A percentile compares a stretch with the other conserved stretches of the same genome.
These are phyloP conservation scores for Sminthurinus signatus DNA, from an alignment of 1,140 invertebrate species.

Conservation along the genomic window DNA sequence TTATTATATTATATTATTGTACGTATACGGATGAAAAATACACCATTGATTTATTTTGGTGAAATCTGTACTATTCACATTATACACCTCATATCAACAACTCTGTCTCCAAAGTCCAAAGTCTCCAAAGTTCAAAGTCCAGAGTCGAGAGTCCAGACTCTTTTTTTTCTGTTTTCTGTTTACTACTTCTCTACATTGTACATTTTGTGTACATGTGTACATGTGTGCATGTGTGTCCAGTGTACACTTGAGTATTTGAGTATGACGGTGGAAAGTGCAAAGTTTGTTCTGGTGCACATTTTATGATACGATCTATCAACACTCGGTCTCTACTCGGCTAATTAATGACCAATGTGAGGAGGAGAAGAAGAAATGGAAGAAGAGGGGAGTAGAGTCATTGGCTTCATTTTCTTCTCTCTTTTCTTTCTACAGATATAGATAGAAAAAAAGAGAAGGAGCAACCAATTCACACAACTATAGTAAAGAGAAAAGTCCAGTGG, in stretches of 20 bases:
- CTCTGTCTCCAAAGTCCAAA: background rate
- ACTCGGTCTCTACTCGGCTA: too few species aligned
- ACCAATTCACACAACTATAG: background rate
- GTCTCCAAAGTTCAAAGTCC: too few species aligned
- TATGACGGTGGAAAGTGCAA: constrained; percentile 25
- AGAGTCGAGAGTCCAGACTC: background rate
- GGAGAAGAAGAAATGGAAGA: too few species aligned
- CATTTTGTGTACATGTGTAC: background rate
- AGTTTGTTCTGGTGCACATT: constrained; percentile 28
- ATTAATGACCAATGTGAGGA: constrained; percentile 38
- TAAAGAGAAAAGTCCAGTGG: background rate
- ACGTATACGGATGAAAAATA: too few species aligned
- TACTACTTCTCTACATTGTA: background rate
- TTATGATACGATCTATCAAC: constrained; percentile 39
- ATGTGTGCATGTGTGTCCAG: background rate
- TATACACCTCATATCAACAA: constrained; percentile 13
- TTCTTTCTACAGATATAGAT: background rate
- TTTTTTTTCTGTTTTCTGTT: too few species aligned
- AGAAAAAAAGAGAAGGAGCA: too few species aligned
- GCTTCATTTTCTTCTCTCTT: background rate
- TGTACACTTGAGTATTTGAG: constrained; percentile 1
- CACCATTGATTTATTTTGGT: too few species aligned
- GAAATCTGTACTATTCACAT: constrained; percentile 4
- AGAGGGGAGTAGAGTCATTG: constrained; percentile 15
- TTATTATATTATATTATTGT: too few species aligned